phyloP scores from a whole-genome alignment of 2,888 invertebrate genomes.

The Allacma fusca region DNA sequence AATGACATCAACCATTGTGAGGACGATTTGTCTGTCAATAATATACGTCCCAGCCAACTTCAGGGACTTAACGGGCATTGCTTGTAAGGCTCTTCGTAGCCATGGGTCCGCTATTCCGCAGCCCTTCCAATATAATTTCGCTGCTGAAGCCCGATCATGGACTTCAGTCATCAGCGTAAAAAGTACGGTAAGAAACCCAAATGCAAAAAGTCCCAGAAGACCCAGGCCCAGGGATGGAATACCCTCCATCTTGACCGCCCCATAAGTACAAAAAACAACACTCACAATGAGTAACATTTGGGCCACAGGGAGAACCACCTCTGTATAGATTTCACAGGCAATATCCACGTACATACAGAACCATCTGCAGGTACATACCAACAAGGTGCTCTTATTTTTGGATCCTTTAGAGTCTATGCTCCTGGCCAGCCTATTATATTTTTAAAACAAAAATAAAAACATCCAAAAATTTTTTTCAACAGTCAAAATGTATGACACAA shows the following conservation, averaged over 20 bases:
- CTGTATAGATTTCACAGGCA: too few relatives aligned
- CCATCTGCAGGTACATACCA: too few relatives aligned
- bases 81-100: background rate
- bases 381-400: too few relatives aligned
- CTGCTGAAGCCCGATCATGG: background rate
- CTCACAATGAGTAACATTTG: background rate
- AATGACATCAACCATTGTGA: background rate
- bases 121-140: background rate
- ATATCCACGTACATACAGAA: too few relatives aligned
- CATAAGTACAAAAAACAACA: background rate
- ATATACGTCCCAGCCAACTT: background rate
- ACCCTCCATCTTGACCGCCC: background rate
- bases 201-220: background rate
- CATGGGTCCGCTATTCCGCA: background rate
- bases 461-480: too few relatives aligned
- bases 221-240: background rate
- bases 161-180: background rate
- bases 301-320: too few relatives aligned
- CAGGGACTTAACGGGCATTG: too few relatives aligned
- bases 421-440: too few relatives aligned
- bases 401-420: too few relatives aligned
- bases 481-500: too few relatives aligned
- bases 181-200: background rate
- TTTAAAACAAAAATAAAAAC: too few relatives aligned
- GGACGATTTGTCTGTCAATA: background rate